These are phyloP conservation scores for Oligia fasciuncula DNA, from an alignment of 2,888 invertebrate species.

Conservation along the genomic window DNA sequence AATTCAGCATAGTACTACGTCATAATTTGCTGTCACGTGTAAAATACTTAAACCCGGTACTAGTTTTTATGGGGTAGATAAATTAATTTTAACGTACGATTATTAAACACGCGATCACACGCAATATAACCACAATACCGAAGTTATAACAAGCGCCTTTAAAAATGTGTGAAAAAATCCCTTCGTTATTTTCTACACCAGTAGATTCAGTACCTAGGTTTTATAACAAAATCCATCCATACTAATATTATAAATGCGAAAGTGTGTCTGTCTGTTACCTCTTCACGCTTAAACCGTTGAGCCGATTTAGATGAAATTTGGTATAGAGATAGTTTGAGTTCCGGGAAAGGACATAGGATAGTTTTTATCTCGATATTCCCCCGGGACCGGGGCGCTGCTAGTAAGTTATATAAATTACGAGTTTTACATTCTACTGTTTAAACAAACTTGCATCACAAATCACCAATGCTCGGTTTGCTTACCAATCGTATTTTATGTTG, in stretches of 20 bases:
- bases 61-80: conserved; percentile 3
- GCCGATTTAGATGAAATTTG: too few relatives aligned
- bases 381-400: too few relatives aligned
- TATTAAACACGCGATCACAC: conserved; percentile 24
- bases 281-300: too few relatives aligned
- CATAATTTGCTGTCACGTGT: neutral
- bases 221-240: neutral
- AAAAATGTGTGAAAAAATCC: neutral
- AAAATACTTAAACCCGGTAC: conserved; percentile 33
- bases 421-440: neutral
- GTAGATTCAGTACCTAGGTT: neutral
- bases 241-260: too few relatives aligned
- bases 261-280: too few relatives aligned
- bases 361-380: too few relatives aligned
- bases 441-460: neutral
- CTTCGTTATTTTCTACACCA: neutral
- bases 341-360: too few relatives aligned
- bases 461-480: too few relatives aligned
- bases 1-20: neutral
- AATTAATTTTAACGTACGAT: conserved; percentile 11
- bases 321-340: too few relatives aligned
- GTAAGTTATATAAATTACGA: neutral
- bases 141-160: neutral
- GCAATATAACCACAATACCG: neutral
- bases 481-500: too few relatives aligned